Evolutionary conservation across 2,888 invertebrate species (phyloP), one percentile per base, ranked within the genome.

Genomic region (Portevinia maculata): DNA sequence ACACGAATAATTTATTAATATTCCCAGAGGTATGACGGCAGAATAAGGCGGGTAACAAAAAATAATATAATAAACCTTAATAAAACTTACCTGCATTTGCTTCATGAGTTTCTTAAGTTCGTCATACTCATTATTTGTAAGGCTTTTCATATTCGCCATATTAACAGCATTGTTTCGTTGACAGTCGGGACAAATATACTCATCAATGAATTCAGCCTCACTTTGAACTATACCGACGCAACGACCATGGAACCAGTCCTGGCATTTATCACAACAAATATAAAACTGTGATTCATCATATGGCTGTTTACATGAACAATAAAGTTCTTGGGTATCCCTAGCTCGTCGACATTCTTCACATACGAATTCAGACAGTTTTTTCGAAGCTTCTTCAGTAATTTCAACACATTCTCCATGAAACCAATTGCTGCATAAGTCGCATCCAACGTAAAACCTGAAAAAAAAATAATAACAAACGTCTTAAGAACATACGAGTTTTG

Each of bases 211-310:
- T 88, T 98, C 97, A 19, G 98, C 98, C 89, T 98, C 98, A 2
- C 96, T 96, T 88, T 97, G 97, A 57, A 97, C 91, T 87, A 98
- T 97, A 39, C 99, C 99, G 48, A 99, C 99, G 91, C 99, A 99
- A 73, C 97, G 93, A 6, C 99, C 99, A 90, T 99, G 99, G 92
- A 98, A 99, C 99, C 99, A 99, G 91, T 98, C 99, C 91, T 99
- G 98, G 91, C 99, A 99, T 84, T 96, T 95, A 92, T 99, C 99
- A 90, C 99, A 99, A 89, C 98, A 99, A 88, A 99, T 98, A 91
- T 99, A 99, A 93, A 99, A 99, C 91, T 98, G 97, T 88, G 97
- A 96, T 91, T 98, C 98, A 91, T 99, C 98, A 90, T 99, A 99
- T 11, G 98, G 98, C 89, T 98, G 97, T 87, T 95, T 94, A 90